Conservation (phyloP, 2,113 vertebrate genomes). For the Anas platyrhynchos region DNA sequence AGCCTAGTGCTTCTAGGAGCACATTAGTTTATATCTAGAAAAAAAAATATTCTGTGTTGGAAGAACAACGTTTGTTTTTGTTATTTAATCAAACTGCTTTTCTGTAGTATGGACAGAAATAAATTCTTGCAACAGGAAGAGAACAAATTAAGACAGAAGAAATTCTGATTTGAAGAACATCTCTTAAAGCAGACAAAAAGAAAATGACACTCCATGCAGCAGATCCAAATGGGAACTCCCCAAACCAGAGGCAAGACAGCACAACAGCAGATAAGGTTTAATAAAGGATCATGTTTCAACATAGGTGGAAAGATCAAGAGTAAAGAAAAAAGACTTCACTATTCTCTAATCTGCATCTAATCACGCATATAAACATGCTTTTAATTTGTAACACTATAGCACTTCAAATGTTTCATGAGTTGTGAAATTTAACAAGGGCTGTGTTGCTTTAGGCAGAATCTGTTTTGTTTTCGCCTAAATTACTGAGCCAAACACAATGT, state of each 20-base stretch:
- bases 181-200: not conserved
- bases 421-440: conserved; percentile 39
- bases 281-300: not conserved
- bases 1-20: not conserved
- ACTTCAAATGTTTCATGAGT: conserved; percentile 19
- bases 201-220: not conserved
- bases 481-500: conserved; percentile 37
- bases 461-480: not conserved
- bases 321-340: not conserved
- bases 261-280: not conserved
- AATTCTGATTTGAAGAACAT: not conserved
- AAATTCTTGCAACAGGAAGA: not conserved
- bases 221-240: not conserved
- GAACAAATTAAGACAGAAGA: not conserved
- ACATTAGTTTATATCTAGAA: not conserved
- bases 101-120: not conserved
- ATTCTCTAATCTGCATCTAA: not conserved
- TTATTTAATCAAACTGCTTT: not conserved
- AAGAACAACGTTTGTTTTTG: conserved; percentile 1
- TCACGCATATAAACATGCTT: conserved; percentile 6
- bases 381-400: conserved; percentile 38
- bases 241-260: not conserved
- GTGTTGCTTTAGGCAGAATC: conserved; percentile 26
- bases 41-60: not conserved
- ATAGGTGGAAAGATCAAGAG: not conserved